Percentiles rank a stretch among this genome's conserved stretches.
phyloP scores from a whole-genome alignment of 1,140 invertebrate genomes.

The Caenorhabditis latens region DNA sequence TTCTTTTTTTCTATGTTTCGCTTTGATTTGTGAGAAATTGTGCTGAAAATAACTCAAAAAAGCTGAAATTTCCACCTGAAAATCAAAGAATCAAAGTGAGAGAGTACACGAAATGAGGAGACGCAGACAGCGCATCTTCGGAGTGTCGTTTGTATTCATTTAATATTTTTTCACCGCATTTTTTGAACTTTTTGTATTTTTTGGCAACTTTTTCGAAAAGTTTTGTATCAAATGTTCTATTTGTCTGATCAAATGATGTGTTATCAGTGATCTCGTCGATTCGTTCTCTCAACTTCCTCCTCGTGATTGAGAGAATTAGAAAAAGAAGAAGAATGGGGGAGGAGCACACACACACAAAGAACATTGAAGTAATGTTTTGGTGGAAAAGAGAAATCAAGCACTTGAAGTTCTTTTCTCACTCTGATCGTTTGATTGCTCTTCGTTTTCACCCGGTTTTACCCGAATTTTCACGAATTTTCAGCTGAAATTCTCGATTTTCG shows the following conservation, averaged over 20 bases:
- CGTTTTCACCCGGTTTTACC: too few relatives aligned
- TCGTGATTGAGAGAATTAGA: constrained; percentile 20
- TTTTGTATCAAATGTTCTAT: too few relatives aligned
- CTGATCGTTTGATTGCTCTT: neutral
- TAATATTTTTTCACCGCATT: neutral
- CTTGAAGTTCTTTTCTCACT: neutral
- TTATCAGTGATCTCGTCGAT: constrained; percentile 8
- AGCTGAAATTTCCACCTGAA: too few relatives aligned
- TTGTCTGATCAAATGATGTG: neutral
- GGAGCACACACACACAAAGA: constrained; percentile 14
- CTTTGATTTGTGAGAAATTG: too few relatives aligned
- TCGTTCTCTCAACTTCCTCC: constrained; percentile 15
- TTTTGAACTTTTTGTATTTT: neutral
- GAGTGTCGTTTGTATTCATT: neutral
- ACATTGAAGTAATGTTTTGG: neutral
- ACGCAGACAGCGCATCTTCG: neutral
- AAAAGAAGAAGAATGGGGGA: neutral
- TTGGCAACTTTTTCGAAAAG: neutral
- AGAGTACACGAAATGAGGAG: neutral
- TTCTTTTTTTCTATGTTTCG: too few relatives aligned
- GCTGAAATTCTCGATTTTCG: neutral
- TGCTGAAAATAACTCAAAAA: too few relatives aligned
- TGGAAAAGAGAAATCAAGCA: neutral
- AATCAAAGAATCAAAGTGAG: too few relatives aligned
- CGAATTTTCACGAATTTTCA: too few relatives aligned